These are phyloP conservation scores for Brassicogethes aeneus DNA, from an alignment of 2,888 invertebrate species.

Conservation along the genomic window DNA sequence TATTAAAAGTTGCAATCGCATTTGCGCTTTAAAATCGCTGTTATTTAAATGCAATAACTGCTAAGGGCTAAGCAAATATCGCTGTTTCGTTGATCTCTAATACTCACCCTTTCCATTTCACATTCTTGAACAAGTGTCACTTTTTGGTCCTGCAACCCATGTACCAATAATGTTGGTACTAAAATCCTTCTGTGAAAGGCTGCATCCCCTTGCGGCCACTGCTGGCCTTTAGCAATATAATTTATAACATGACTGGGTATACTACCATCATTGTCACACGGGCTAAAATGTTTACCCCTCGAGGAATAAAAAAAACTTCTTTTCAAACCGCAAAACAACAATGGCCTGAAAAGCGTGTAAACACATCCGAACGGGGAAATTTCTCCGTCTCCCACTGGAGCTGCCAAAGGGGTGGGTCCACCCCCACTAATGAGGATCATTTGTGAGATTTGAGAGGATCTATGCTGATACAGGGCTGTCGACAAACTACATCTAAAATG, in stretches of 20 bases:
- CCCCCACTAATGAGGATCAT: slow-evolving; percentile 58
- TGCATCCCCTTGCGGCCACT: slow-evolving; percentile 60
- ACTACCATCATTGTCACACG: slow-evolving; percentile 39
- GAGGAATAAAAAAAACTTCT: slow-evolving; percentile 47
- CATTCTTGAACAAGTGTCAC: slow-evolving; percentile 60
- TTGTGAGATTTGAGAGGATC: slow-evolving; percentile 49
- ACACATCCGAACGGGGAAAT: slow-evolving; percentile 44
- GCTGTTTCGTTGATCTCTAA: too few species aligned
- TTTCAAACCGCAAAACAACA: slow-evolving; percentile 49
- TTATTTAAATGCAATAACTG: too few species aligned
- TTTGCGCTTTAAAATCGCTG: too few species aligned
- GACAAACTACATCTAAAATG: slow-evolving; percentile 52
- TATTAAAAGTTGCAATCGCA: too few species aligned
- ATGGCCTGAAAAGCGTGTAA: slow-evolving; percentile 46
- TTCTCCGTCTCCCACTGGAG: slow-evolving; percentile 44
- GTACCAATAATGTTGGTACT: slow-evolving; percentile 54
- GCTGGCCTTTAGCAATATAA: slow-evolving; percentile 51
- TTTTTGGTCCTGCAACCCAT: slow-evolving; percentile 55
- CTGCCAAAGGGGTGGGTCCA: slow-evolving; percentile 56
- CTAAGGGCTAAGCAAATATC: too few species aligned
- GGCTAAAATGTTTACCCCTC: slow-evolving; percentile 47
- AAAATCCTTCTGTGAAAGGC: slow-evolving; percentile 55
- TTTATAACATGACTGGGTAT: slow-evolving; percentile 44
- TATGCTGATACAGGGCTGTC: slow-evolving; percentile 49
- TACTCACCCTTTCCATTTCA: slow-evolving; percentile 57